Evolutionary conservation across 1,140 invertebrate genomes (phyloP), one percentile per base, ranked within the genome.

Genomic region (Drosophila grimshawi): DNA sequence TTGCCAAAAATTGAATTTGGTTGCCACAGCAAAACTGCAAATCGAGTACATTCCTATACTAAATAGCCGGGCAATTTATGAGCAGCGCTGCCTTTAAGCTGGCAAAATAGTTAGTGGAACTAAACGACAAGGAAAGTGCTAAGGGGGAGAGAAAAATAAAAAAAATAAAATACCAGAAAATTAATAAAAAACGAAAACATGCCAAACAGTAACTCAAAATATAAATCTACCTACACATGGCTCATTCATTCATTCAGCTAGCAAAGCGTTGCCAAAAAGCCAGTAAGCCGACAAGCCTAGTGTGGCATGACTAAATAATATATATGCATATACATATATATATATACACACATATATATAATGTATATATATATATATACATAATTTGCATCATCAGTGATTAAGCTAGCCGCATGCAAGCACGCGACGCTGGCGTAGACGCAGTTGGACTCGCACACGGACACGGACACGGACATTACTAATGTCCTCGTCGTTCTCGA

Each of bases 321-420:
- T 32, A 39, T 56, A 46, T 65, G 3, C 8, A 41, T 57, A 59
- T 29, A 49, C 3, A 11, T 32, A 59, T 11, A 29, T 29, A 27
- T 27, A 57, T 32, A 57, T 45, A n/a, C 32, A 32, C 11, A 60
- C 35, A 27, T 48, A 29, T 48, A 6, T n/a, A 11, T 11, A 19
- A 4, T 35, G 10, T 11, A 53, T 53, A 53, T 46, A 46, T 6
- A 11, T 48, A 29, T 48, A 48, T 30, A 57, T 45, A 30, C 6
- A 30, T 45, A 10, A n/a, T 45, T 46, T 33, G 55, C 55, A 41
- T 43, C 29, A 10, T 60, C 41, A 33, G 56, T 27, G 48, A 37
- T 61, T 37, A 86, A 88, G 83, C 72, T 56, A 86, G 80, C 83
- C 83, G 88, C 83, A 86, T 89, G 83, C 83, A 86, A 80, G 83